These are phyloP conservation scores for Eclectus roratus DNA, from an alignment of 2,113 vertebrate genomes.

Conservation along the genomic window DNA sequence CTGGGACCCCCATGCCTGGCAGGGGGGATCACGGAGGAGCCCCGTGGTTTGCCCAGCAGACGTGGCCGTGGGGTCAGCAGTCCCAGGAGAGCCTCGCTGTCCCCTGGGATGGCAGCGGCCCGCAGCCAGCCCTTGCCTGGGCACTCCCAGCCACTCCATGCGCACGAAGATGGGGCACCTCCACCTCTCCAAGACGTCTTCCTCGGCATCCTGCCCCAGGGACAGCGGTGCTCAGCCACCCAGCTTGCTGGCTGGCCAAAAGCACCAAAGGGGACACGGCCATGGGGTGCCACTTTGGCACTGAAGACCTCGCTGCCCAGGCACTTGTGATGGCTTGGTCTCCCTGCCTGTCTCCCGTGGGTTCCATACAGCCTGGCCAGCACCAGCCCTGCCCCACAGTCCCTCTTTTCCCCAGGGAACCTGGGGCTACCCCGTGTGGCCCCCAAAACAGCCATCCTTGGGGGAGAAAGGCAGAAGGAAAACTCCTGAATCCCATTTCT, in stretches of 20 bases:
- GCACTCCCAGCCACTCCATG: neutral
- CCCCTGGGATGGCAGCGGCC: neutral
- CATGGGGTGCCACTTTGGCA: neutral
- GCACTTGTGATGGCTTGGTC: rapidly evolving
- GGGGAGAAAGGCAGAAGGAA: neutral
- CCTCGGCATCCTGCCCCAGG: neutral
- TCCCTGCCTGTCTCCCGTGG: neutral
- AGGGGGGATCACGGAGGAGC: neutral
- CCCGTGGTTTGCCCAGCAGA: rapidly evolving
- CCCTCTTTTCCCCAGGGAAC: neutral
- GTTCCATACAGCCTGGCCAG: neutral
- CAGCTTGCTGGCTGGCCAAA: neutral
- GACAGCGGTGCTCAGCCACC: neutral
- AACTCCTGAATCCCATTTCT: rapidly evolving
- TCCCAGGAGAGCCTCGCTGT: neutral
- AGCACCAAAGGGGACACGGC: neutral
- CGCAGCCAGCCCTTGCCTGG: rapidly evolving
- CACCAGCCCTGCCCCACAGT: rapidly evolving
- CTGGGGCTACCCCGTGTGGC: neutral
- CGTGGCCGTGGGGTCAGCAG: neutral
- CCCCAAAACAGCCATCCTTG: neutral
- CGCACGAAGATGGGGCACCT: neutral
- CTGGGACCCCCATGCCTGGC: neutral
- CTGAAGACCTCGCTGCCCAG: rapidly evolving
- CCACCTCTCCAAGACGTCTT: neutral